These are phyloP conservation scores for Diorhabda carinulata DNA, from an alignment of 1,140 invertebrate species.

Conservation along the genomic window DNA sequence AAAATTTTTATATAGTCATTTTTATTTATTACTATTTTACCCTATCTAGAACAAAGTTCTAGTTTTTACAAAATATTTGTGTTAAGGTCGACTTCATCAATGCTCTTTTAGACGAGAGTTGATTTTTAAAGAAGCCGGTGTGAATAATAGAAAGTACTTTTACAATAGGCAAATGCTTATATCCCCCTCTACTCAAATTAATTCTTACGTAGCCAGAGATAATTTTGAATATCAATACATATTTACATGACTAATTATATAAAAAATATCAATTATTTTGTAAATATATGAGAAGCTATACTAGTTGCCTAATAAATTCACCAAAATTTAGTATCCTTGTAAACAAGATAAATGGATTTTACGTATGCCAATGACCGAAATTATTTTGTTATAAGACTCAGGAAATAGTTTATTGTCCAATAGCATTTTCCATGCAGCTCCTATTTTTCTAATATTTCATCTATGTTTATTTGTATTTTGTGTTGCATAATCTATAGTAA, in stretches of 20 bases:
- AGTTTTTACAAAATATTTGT: neutral
- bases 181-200: too few relatives aligned
- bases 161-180: neutral
- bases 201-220: neutral
- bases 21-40: too few relatives aligned
- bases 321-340: too few relatives aligned
- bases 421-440: too few relatives aligned
- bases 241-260: neutral
- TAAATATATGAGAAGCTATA: neutral
- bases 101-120: neutral
- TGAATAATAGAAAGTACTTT: neutral
- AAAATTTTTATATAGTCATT: neutral
- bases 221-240: neutral
- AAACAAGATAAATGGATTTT: too few relatives aligned
- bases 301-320: too few relatives aligned
- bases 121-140: neutral
- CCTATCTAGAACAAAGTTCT: neutral
- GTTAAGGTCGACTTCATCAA: neutral
- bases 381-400: too few relatives aligned
- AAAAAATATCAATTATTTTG: conserved; percentile 2
- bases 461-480: too few relatives aligned
- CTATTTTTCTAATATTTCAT: too few relatives aligned
- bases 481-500: too few relatives aligned
- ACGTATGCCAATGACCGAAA: too few relatives aligned
- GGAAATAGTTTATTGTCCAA: too few relatives aligned